These are phyloP conservation scores for Lagothrix lagotricha DNA, from an alignment of 2,797 vertebrate species.

Conservation along the genomic window DNA sequence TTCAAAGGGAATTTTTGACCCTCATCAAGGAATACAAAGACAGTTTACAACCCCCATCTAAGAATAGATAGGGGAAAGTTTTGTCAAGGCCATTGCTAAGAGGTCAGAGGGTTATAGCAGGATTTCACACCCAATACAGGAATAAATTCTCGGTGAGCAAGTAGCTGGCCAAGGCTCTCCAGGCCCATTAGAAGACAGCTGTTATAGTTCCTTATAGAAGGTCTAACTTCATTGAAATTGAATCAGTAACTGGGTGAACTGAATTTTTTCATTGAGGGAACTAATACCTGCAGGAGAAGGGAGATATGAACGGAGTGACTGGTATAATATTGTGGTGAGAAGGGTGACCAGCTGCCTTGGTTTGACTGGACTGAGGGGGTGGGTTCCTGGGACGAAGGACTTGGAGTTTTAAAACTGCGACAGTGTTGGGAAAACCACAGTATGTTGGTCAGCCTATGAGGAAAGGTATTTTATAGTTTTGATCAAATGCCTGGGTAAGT, in stretches of 20 bases:
- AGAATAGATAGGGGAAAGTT: background rate
- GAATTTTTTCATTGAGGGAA: background rate
- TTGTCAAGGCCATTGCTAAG: background rate
- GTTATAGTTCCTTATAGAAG: background rate
- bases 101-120: background rate
- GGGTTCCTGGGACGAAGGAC: background rate
- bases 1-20: background rate
- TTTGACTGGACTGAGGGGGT: background rate
- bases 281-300: background rate
- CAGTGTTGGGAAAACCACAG: background rate
- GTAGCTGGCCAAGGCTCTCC: background rate
- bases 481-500: background rate
- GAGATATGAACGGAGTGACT: background rate
- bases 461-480: background rate
- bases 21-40: background rate
- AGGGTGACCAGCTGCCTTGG: background rate
- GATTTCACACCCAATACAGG: background rate
- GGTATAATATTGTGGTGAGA: background rate
- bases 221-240: background rate
- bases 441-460: background rate
- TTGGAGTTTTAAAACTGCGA: background rate
- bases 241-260: background rate
- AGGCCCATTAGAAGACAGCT: background rate
- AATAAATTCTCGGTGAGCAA: background rate
- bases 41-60: background rate